These are phyloP conservation scores for Numida meleagris DNA, from an alignment of 2,113 vertebrate species.

Conservation along the genomic window DNA sequence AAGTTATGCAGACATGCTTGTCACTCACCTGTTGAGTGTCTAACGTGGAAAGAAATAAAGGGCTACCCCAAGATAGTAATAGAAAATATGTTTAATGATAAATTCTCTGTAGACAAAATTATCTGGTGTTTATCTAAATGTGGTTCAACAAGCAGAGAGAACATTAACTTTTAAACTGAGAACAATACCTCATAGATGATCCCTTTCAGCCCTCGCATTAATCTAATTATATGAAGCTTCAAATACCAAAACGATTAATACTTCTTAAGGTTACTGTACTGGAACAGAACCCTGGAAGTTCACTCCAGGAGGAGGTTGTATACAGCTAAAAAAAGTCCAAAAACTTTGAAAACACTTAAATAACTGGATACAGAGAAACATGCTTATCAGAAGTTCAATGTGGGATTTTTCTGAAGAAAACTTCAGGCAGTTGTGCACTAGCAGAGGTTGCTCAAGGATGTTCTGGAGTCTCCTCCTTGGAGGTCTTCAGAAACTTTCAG, in stretches of 20 bases:
- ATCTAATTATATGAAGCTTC: slow-evolving; percentile 27
- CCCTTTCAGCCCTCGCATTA: not conserved
- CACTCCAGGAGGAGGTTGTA: not conserved
- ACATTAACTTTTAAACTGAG: not conserved
- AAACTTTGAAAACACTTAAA: not conserved
- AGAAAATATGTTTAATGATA: not conserved
- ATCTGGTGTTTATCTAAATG: not conserved
- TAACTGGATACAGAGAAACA: not conserved
- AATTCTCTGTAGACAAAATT: not conserved
- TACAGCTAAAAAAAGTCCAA: not conserved
- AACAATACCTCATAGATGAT: slow-evolving; percentile 6
- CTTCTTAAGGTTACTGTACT: not conserved
- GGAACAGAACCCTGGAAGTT: not conserved
- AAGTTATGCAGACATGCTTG: not conserved
- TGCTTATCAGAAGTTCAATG: not conserved
- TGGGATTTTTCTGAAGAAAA: not conserved
- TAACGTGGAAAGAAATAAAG: not conserved
- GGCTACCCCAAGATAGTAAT: not conserved
- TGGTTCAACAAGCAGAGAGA: not conserved
- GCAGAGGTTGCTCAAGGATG: not conserved
- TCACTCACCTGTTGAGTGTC: not conserved
- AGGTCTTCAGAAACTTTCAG: not conserved
- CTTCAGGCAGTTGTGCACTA: not conserved
- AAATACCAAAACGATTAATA: slow-evolving; percentile 17
- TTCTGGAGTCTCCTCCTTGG: not conserved